A percentile compares a stretch with the other conserved stretches of the same genome.
Conservation (phyloP, 2,888 invertebrate species). For the Platerodrilus igneus region DNA sequence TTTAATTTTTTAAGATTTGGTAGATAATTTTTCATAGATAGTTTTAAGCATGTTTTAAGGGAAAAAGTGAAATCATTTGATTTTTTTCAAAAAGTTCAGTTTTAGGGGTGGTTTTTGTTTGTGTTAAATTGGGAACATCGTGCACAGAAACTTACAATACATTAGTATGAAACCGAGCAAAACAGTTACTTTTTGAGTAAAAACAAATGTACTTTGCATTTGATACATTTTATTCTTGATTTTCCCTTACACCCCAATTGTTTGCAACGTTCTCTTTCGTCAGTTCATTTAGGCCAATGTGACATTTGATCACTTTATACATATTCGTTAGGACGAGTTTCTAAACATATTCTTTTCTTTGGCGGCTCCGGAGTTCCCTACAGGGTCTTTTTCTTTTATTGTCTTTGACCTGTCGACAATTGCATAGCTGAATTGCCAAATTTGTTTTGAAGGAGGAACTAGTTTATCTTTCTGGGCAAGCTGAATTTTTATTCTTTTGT, state of each 20-base stretch:
- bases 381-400: constrained; percentile 7
- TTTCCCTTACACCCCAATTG: constrained; percentile 10
- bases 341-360: constrained; percentile 6
- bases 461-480: constrained; percentile 6
- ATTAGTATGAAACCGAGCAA: too few species aligned
- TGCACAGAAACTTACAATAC: too few species aligned
- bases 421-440: constrained; percentile 6
- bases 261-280: constrained; percentile 13
- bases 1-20: too few species aligned
- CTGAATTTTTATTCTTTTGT: constrained; percentile 12
- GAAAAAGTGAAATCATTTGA: too few species aligned
- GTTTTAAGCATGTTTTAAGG: too few species aligned
- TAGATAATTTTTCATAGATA: too few species aligned
- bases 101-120: too few species aligned
- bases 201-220: too few species aligned
- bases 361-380: constrained; percentile 4
- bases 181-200: too few species aligned
- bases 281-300: constrained; percentile 11
- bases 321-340: constrained; percentile 5
- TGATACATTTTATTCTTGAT: constrained; percentile 14
- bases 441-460: constrained; percentile 9
- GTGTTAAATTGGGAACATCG: too few species aligned
- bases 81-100: too few species aligned
- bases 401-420: background rate
- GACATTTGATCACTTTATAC: too few species aligned